Base-by-base conservation (phyloP, 2,888 invertebrate genomes). In the Pristionchus maxplancki region DNA sequence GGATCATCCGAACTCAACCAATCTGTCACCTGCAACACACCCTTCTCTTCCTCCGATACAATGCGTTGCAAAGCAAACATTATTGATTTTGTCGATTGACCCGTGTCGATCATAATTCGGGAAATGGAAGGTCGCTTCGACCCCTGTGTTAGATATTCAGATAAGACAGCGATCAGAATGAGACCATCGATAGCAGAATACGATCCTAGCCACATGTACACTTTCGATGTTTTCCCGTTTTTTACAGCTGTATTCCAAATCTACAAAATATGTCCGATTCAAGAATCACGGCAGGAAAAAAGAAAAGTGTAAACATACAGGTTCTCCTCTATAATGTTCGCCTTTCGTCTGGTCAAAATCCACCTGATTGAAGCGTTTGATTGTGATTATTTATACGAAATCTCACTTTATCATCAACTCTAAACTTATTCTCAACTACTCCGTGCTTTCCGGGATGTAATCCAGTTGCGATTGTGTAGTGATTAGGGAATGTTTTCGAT, bases 221-320 rank as follows among this genome's bases (percentile, higher is more conserved):
- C 48, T 5, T 85, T 85, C 17, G 85, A 37, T 28, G 4, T 53
- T 31, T 85, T 85, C 62, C 85, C 85, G 31, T 64, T 85, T 24
- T 64, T 85, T 13, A 85, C 85, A 28, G 20, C 64, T 8, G 85
- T 85, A 24, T 85, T 85, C 85, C 85, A 85, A n/a, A 85, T 85
- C 85, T 85, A 64, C 9, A 48, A 62, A 1, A 37, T n/a, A 31
- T n/a, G 15, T 44, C 44, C 44, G 11, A 44, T n/a, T n/a, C 44
- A 44, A 44, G 11, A 44, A 44, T 74, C 31, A 74, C 15, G n/a
- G 6, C 6, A n/a, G n/a, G 2, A n/a, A 34, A 67, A 67, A 34
- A 28, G 28, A 31, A 3, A 28, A 11, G n/a, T 6, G 0, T 40
- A 40, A 37, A 78, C n/a, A 24, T 34, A 83, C 85, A 6, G 85